A percentile compares a stretch with the other conserved stretches of the same genome.
phyloP scores from a whole-genome alignment of 1,140 invertebrate genomes.

The Pararge aegeria region DNA sequence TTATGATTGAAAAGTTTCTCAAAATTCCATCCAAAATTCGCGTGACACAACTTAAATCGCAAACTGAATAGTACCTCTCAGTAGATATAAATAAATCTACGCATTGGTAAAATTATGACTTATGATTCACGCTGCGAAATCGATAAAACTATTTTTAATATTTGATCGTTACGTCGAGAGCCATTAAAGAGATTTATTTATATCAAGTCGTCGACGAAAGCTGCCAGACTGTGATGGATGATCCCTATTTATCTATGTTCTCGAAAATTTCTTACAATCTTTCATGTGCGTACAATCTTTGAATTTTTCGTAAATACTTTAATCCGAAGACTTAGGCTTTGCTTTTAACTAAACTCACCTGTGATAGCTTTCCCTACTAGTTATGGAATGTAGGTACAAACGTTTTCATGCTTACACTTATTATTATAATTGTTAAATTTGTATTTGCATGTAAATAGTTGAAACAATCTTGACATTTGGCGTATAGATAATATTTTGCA shows the following conservation, averaged over 20 bases:
- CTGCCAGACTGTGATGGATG: conserved; percentile 25
- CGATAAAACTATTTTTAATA: conserved; percentile 35
- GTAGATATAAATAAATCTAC: conserved; percentile 23
- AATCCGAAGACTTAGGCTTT: background rate
- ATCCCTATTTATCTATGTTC: conserved; percentile 18
- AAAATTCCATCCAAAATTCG: no score
- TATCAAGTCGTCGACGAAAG: conserved; percentile 16
- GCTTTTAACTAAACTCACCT: no score
- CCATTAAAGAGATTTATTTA: conserved; percentile 23
- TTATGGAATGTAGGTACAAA: no score
- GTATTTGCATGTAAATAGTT: no score
- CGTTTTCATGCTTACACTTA: no score
- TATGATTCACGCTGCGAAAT: conserved; percentile 29
- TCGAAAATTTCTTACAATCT: background rate
- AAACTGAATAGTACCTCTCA: no score
- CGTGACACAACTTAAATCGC: no score
- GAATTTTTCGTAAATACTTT: background rate
- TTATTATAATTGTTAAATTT: no score
- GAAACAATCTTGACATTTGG: no score
- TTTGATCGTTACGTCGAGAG: conserved; percentile 18
- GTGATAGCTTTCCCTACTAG: no score
- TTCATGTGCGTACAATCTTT: background rate
- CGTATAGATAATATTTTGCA: no score
- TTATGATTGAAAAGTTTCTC: no score
- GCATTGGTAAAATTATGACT: conserved; percentile 25